Percentiles rank a stretch among this genome's conserved stretches.
These are phyloP conservation scores for Formicarius rufipectus DNA, from an alignment of 2,113 vertebrate species.

Conservation along the genomic window DNA sequence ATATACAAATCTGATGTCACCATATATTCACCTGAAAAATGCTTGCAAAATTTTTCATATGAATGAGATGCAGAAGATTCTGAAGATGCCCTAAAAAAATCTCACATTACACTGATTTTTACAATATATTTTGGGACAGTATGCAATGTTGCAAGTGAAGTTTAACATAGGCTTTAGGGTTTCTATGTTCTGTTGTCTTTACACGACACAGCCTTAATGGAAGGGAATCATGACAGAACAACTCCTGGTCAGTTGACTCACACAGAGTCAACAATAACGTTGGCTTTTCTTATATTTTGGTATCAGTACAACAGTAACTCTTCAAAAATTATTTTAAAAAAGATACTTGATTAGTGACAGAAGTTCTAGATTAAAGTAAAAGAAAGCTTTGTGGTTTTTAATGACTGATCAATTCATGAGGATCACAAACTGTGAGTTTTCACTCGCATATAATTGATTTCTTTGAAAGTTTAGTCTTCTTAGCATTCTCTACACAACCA, in stretches of 20 bases:
- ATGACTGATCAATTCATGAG: background rate
- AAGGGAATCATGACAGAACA: background rate
- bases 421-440: constrained; percentile 12
- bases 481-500: background rate
- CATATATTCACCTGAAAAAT: background rate
- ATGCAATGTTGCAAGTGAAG: background rate
- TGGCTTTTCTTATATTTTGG: constrained; percentile 9
- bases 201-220: background rate
- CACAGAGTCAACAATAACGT: constrained; percentile 15
- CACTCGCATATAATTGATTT: background rate
- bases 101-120: background rate
- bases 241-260: constrained; percentile 6
- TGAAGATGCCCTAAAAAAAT: background rate
- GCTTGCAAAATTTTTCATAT: background rate
- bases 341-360: constrained; percentile 1
- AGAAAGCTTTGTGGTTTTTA: background rate
- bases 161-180: background rate
- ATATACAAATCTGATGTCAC: background rate
- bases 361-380: background rate
- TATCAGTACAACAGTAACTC: background rate
- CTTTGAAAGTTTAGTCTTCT: background rate
- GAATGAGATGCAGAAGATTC: background rate
- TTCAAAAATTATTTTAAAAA: too few species aligned
- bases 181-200: background rate
- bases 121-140: background rate